These are phyloP conservation scores for Diplodus puntazzo DNA, from an alignment of 2,797 vertebrate genomes.

Conservation along the genomic window DNA sequence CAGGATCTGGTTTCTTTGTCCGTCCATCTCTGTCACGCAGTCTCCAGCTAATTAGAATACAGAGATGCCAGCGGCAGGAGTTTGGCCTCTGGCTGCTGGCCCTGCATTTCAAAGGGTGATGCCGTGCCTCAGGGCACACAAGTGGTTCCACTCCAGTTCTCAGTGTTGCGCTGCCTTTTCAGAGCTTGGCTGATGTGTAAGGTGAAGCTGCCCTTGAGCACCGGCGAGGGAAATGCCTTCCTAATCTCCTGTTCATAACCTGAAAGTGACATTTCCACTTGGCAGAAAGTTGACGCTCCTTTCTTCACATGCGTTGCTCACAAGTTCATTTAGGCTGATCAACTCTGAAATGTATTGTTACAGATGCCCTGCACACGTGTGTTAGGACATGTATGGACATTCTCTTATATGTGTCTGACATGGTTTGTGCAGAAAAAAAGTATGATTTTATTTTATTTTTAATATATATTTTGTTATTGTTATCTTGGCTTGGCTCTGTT, in stretches of 20 bases:
- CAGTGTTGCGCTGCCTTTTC: conserved; percentile 37
- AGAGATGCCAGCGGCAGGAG: conserved; percentile 58
- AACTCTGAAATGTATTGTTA: not conserved
- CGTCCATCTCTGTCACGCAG: conserved; percentile 29
- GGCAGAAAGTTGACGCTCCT: not conserved
- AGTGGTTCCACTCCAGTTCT: conserved; percentile 53
- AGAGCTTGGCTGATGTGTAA: conserved; percentile 44
- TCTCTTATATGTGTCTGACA: not conserved
- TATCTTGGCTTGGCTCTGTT: too few relatives aligned
- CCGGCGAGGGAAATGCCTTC: conserved; percentile 23
- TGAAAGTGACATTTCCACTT: conserved; percentile 37
- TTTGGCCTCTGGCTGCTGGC: conserved; percentile 49
- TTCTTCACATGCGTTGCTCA: not conserved
- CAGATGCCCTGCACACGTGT: too few relatives aligned
- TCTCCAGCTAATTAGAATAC: conserved; percentile 63
- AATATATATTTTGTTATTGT: too few relatives aligned
- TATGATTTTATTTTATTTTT: too few relatives aligned
- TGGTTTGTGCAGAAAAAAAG: too few relatives aligned
- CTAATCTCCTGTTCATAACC: conserved; percentile 26
- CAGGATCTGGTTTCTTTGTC: conserved; percentile 53
- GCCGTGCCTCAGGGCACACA: conserved; percentile 57
- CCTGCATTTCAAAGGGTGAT: conserved; percentile 54
- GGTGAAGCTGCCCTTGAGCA: conserved; percentile 60
- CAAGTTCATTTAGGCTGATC: not conserved
- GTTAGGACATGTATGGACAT: not conserved